Percentiles rank a stretch among this genome's conserved stretches.
Conservation (phyloP, 2,888 invertebrate genomes). For the Acanthosepion lycidas region DNA sequence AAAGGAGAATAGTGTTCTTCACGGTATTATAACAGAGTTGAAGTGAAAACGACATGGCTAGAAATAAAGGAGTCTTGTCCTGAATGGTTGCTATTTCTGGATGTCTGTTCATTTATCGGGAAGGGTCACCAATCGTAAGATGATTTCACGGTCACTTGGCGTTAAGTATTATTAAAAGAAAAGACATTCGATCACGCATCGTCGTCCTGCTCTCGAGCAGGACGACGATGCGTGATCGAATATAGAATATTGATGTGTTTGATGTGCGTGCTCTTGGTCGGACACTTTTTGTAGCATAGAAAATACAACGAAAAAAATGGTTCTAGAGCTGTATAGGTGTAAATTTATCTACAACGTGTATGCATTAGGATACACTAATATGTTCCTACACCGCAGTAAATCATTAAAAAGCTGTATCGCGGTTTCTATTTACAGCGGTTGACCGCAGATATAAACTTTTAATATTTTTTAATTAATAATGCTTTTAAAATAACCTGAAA, state of each 20-base stretch:
- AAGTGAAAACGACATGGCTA: neutral
- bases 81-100: neutral
- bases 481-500: too few species aligned
- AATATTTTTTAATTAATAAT: too few species aligned
- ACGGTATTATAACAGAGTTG: neutral
- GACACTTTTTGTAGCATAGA: neutral
- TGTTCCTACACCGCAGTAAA: too few species aligned
- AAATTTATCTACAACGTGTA: neutral
- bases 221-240: neutral
- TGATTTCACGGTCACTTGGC: neutral
- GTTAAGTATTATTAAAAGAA: neutral
- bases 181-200: neutral
- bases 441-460: too few species aligned
- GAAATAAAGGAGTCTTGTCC: neutral
- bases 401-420: too few species aligned
- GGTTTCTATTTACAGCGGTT: too few species aligned
- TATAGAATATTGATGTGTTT: neutral
- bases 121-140: conserved; percentile 21
- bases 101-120: neutral
- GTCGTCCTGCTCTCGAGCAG: too few species aligned
- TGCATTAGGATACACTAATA: neutral
- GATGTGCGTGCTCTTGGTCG: neutral
- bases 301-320: neutral
- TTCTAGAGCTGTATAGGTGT: neutral
- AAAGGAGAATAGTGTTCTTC: neutral